Evolutionary conservation across 2,797 vertebrate genomes (phyloP).

Genomic region (Moxostoma hubbsi): DNA sequence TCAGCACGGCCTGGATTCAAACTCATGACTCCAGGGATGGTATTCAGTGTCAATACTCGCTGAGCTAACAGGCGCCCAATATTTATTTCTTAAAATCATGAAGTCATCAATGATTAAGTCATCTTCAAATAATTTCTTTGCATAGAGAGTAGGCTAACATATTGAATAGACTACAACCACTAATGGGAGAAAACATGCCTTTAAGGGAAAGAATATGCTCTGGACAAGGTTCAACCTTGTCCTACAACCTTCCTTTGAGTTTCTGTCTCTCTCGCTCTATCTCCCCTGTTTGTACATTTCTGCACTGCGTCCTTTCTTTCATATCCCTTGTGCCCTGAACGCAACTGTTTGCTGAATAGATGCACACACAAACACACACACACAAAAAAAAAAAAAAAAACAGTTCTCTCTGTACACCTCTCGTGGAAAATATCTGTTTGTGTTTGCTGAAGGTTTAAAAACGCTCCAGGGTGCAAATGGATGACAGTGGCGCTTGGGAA

Average conservation of each 20-base stretch:
- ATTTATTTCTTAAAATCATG: neutral
- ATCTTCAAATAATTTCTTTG: neutral
- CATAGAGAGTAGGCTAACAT: neutral
- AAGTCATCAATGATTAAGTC: too few relatives aligned
- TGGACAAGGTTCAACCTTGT: too few relatives aligned
- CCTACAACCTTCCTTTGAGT: too few relatives aligned
- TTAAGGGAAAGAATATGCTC: neutral
- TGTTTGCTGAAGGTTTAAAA: conserved; percentile 27
- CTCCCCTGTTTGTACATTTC: conserved; percentile 28
- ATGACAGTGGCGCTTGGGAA: neutral
- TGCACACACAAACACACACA: neutral
- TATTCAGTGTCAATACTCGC: too few relatives aligned
- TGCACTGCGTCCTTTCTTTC: conserved; percentile 22
- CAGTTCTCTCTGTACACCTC: conserved; percentile 9
- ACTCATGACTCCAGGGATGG: too few relatives aligned
- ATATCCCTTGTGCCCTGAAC: conserved; percentile 26
- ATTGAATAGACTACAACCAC: neutral
- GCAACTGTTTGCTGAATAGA: conserved; percentile 17
- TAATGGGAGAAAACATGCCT: neutral
- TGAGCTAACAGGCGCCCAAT: too few relatives aligned
- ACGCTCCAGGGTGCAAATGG: neutral
- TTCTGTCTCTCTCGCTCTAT: conserved; percentile 21
- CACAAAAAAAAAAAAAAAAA: conserved; percentile 13
- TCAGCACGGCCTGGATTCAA: too few relatives aligned
- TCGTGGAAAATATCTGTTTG: conserved; percentile 38